Base-by-base conservation (phyloP, 2,113 vertebrate species). In the Pterocles gutturalis region DNA sequence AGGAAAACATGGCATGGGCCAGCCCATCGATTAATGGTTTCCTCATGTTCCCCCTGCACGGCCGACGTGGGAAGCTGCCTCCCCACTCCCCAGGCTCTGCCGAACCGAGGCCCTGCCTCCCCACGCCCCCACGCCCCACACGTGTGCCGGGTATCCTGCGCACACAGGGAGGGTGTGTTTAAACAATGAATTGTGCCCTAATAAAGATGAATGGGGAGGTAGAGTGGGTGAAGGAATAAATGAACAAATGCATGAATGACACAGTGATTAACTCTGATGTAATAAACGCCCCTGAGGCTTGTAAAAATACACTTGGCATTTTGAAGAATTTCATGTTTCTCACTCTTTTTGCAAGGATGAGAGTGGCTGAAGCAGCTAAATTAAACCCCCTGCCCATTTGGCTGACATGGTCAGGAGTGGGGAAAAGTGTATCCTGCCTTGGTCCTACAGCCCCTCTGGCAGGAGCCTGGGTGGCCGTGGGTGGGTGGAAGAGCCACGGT, bases 11-110 rank as follows among this genome's bases (percentile, higher is more conserved):
- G 1, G 58, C 0, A 0, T 0, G 0, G 79, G 72, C 87, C 95
- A 95, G 78, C 51, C 67, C 93, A 82, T 90, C 71, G 2, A 91
- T 95, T 95, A 96, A 97, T 95, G 91, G 72, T 77, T 97, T 97
- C 97, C 95, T 91, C 76, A 94, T 96, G 95, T 95, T 97, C 38
- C 60, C 72, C 88, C 48, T 0, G 0, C 9, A 3, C 7, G 13
- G 93, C 83, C 0, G 0, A 69, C 0, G 0, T 77, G 92, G 88
- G 69, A 95, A 93, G 75, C 51, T 86, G 65, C 55, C 62, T 95
- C 54, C 46, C 54, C 0, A 2, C 43, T 94, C 45, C 43, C 69
- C 29, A 11, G 66, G 34, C 60, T 57, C 57, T 58, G 48, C 53
- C 21, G 78, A 61, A 22, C 46, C 0, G 2, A 78, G 7, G 12